A percentile compares a stretch with the other conserved stretches of the same genome.
These are phyloP conservation scores for Chymomyza procnemis DNA, from an alignment of 2,888 invertebrate species.

Conservation along the genomic window DNA sequence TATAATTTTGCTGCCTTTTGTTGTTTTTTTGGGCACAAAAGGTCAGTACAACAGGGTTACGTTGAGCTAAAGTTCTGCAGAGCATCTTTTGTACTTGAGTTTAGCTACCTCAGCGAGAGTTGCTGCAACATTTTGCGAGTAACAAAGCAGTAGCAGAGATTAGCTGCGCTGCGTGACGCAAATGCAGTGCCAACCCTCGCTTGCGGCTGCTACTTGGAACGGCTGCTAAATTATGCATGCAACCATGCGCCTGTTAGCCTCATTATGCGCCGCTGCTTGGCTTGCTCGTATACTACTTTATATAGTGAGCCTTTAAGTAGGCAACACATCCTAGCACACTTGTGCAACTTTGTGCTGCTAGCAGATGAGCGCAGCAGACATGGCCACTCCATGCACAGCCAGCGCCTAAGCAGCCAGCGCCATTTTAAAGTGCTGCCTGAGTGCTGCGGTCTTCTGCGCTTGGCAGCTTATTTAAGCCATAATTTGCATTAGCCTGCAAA, in stretches of 20 bases:
- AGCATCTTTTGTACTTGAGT: constrained; percentile 2
- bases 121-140: too few relatives aligned
- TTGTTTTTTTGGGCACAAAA: constrained; percentile 29
- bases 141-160: too few relatives aligned
- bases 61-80: constrained; percentile 18
- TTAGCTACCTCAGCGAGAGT: background rate
- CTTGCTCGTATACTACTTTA: background rate
- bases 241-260: constrained; percentile 64
- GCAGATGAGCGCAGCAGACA: background rate
- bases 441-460: constrained; percentile 26
- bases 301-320: background rate
- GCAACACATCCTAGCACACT: background rate
- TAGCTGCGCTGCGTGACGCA: too few relatives aligned
- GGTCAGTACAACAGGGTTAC: constrained; percentile 42
- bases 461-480: constrained; percentile 62
- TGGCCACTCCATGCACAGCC: background rate
- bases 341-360: background rate
- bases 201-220: background rate
- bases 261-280: constrained; percentile 63
- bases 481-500: constrained; percentile 66
- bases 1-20: constrained; percentile 4
- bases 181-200: too few relatives aligned
- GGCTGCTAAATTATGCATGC: constrained; percentile 66
- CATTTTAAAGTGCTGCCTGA: constrained; percentile 42
- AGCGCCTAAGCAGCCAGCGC: background rate